Conservation (phyloP, 2,888 invertebrate species). For the Norana najaformis region DNA sequence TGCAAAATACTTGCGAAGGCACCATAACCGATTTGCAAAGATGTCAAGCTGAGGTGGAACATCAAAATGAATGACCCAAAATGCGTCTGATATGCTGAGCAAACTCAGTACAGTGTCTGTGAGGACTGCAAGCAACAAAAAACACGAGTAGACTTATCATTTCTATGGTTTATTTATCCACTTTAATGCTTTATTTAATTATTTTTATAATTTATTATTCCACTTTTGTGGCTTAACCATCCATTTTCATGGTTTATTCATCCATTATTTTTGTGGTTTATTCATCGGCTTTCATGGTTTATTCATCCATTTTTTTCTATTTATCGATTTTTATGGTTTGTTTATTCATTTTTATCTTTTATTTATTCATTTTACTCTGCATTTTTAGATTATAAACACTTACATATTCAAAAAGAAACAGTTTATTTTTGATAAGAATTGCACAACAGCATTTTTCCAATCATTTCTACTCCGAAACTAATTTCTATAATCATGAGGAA, state of each 20-base stretch:
- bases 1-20: conserved; percentile 70
- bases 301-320: not conserved
- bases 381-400: not conserved
- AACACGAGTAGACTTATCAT: not conserved
- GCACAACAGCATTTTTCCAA: no score
- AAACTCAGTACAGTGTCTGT: conserved; percentile 72
- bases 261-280: no score
- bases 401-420: not conserved
- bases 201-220: not conserved
- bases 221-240: not conserved
- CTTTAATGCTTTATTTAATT: not conserved
- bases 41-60: conserved; percentile 68
- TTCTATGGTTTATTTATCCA: not conserved
- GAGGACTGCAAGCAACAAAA: conserved; percentile 64
- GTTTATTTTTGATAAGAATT: not conserved
- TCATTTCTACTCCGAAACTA: no score
- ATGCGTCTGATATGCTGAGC: conserved; percentile 71
- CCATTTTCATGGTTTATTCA: not conserved
- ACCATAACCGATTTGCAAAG: conserved; percentile 74
- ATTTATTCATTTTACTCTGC: not conserved
- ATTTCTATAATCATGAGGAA: no score
- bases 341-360: not conserved
- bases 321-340: not conserved
- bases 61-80: conserved; percentile 74
- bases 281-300: not conserved